Percentiles rank a stretch among this genome's conserved stretches.
phyloP scores from a whole-genome alignment of 1,140 invertebrate genomes.

The Ridgeia piscesae region DNA sequence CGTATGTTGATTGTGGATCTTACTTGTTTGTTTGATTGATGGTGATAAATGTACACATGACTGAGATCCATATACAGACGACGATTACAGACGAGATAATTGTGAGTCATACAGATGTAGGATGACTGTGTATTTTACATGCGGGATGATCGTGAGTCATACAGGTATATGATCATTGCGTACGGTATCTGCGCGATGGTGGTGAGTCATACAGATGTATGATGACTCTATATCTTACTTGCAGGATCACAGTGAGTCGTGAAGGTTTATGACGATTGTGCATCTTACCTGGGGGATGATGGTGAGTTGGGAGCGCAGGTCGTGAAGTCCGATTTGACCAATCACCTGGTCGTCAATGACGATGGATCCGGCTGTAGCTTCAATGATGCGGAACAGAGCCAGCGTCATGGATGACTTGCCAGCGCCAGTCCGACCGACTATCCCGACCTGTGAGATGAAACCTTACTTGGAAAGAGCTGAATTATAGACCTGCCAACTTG shows the following conservation, averaged over 20 bases:
- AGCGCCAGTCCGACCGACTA: constrained; percentile 82
- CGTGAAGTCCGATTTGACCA: constrained; percentile 67
- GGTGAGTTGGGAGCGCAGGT: constrained; percentile 72
- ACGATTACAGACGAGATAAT: no score
- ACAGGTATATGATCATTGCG: no score
- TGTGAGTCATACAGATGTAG: no score
- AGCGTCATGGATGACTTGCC: constrained; percentile 86
- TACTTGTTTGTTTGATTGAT: no score
- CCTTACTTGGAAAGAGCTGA: not conserved
- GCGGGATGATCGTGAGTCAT: no score
- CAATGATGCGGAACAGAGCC: constrained; percentile 62
- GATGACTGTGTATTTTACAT: no score
- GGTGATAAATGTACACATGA: no score
- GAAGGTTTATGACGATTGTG: not conserved
- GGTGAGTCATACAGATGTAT: no score
- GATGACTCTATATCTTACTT: no score
- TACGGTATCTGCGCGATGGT: no score
- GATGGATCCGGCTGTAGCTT: constrained; percentile 61
- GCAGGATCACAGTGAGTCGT: not conserved
- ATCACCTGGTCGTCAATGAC: constrained; percentile 72
- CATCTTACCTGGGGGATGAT: constrained; percentile 79
- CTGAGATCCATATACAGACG: no score
- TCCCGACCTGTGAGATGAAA: constrained; percentile 63
- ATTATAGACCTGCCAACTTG: not conserved
- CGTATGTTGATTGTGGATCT: no score